Evolutionary conservation across 2,797 vertebrate genomes (phyloP).

Genomic region (Muscicapa comitata): DNA sequence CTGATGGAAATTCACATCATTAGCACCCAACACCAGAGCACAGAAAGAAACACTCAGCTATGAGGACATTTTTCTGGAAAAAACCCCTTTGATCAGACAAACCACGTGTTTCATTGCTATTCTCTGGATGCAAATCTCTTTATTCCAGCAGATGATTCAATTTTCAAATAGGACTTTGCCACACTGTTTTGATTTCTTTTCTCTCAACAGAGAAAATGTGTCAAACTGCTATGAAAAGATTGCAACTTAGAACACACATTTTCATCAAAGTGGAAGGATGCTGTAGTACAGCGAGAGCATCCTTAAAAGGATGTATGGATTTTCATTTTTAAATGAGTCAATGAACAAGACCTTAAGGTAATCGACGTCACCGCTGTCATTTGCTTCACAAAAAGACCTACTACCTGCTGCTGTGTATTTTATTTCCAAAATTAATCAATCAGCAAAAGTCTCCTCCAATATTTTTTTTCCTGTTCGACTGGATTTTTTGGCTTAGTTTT

Average conservation of each 20-base stretch:
- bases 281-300: background rate
- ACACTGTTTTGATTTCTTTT: conserved; percentile 19
- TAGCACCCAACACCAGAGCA: background rate
- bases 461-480: background rate
- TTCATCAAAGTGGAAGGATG: background rate
- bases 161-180: conserved; percentile 14
- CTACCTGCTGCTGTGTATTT: background rate
- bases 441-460: background rate
- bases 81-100: background rate
- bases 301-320: conserved; percentile 15
- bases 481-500: background rate
- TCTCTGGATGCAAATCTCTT: conserved; percentile 2
- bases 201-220: conserved; percentile 5
- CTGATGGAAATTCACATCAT: background rate
- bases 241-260: background rate
- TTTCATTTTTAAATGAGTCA: conserved; percentile 14
- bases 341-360: background rate
- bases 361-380: background rate
- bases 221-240: conserved; percentile 1
- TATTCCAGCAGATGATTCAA: background rate
- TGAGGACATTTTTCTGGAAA: background rate
- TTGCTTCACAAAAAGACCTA: background rate
- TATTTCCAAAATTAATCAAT: background rate
- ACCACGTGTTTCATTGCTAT: background rate
- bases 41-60: background rate